phyloP scores from a whole-genome alignment of 2,888 invertebrate genomes.

The Drosophila lutescens region DNA sequence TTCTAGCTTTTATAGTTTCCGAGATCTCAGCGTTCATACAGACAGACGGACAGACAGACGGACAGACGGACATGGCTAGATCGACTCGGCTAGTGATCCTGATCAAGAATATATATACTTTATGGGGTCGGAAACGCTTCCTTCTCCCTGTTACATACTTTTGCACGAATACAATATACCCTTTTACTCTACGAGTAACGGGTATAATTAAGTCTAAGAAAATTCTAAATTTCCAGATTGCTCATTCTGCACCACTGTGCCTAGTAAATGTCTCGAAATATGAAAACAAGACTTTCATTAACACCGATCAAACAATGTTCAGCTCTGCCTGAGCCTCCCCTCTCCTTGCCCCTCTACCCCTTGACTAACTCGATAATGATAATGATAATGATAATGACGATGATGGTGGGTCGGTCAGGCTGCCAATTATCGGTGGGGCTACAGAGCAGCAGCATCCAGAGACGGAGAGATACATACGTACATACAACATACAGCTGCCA shows the following conservation, averaged over 20 bases:
- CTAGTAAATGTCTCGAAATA: slow-evolving; percentile 15
- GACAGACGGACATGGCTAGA: no score
- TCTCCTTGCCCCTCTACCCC: neutral
- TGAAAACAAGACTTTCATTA: slow-evolving; percentile 39
- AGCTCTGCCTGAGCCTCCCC: neutral
- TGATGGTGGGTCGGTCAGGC: slow-evolving; percentile 39
- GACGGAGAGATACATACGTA: neutral
- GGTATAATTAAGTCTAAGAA: no score
- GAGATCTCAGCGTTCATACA: no score
- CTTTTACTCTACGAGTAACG: no score
- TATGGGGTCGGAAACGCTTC: no score
- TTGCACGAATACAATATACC: no score
- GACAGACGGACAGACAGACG: no score
- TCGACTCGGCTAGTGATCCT: no score
- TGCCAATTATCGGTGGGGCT: slow-evolving; percentile 34
- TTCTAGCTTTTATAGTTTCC: no score
- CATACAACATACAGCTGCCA: slow-evolving; percentile 65
- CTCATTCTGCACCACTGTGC: neutral
- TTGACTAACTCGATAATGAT: slow-evolving; percentile 32
- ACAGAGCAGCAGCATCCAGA: slow-evolving; percentile 21
- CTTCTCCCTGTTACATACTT: no score
- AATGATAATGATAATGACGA: slow-evolving; percentile 17
- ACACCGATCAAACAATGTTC: slow-evolving; percentile 40
- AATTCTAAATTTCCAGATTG: no score
- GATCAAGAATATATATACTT: no score